These are phyloP conservation scores for Dendrocincla tyrannina DNA, from an alignment of 2,797 vertebrate genomes.

Conservation along the genomic window DNA sequence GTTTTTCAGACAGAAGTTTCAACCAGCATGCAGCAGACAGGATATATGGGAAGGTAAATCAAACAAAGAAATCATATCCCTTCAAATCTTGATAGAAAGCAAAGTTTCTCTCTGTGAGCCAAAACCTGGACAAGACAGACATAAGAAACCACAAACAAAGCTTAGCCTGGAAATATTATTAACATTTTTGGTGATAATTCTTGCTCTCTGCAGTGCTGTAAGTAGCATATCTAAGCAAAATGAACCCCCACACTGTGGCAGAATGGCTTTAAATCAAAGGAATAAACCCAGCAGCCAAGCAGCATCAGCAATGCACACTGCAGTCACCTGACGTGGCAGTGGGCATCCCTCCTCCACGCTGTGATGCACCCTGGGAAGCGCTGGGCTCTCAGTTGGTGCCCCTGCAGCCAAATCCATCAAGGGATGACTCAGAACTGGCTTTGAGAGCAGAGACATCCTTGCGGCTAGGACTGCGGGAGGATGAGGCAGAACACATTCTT, in stretches of 20 bases:
- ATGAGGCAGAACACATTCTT: not conserved
- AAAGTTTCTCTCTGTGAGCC: not conserved
- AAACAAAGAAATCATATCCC: not conserved
- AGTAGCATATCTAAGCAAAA: not conserved
- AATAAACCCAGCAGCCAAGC: not conserved
- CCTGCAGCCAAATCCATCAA: not conserved
- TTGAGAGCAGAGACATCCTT: not conserved
- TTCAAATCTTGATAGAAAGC: not conserved
- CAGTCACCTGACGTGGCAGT: not conserved
- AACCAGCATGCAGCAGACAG: not conserved
- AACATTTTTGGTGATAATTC: not conserved
- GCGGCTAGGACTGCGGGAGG: not conserved
- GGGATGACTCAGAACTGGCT: slow-evolving; percentile 15
- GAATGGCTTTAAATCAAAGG: not conserved
- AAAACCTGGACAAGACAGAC: not conserved
- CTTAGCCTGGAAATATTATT: not conserved
- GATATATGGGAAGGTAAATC: not conserved
- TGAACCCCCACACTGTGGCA: not conserved
- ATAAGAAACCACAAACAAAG: not conserved
- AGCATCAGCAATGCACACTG: not conserved
- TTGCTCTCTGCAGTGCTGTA: not conserved
- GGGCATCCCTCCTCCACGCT: not conserved
- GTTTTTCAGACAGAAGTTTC: not conserved
- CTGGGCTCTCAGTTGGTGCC: not conserved
- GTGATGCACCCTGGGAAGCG: not conserved